Conservation (phyloP, 1,140 invertebrate genomes). For the Matsumurasca onukii region DNA sequence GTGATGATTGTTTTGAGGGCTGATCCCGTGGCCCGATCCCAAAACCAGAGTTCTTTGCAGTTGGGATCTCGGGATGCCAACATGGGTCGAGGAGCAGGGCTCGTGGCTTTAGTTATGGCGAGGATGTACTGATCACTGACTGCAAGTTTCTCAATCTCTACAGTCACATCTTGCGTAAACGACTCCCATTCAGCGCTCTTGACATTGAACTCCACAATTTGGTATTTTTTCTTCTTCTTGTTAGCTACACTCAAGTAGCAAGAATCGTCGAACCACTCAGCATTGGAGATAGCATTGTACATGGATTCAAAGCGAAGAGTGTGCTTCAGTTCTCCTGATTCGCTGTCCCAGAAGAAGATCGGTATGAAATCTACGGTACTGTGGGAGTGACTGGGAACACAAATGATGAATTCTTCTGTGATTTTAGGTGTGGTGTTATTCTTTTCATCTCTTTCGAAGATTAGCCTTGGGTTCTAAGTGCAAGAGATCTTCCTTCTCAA, state of each 20-base stretch:
- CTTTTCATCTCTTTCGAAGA: not conserved
- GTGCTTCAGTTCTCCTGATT: constrained; percentile 6
- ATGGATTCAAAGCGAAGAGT: constrained; percentile 5
- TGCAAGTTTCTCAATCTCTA: not conserved
- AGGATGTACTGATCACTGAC: constrained; percentile 4
- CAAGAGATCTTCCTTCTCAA: not conserved
- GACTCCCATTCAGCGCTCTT: not conserved
- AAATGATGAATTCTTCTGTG: constrained; percentile 4
- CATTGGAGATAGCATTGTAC: not conserved
- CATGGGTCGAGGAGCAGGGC: not conserved
- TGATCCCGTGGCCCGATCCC: constrained; percentile 1
- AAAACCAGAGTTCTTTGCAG: not conserved
- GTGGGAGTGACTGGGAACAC: constrained; percentile 4
- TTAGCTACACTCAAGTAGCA: constrained; percentile 7
- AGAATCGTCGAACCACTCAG: constrained; percentile 1
- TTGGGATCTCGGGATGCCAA: not conserved
- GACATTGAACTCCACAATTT: constrained; percentile 11
- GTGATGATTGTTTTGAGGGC: not conserved
- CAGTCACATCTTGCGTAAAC: not conserved
- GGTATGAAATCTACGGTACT: constrained; percentile 9
- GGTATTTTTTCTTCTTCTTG: not conserved
- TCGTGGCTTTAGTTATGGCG: not conserved
- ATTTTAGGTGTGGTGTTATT: constrained; percentile 3
- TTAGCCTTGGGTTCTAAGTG: not conserved
- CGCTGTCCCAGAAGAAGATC: constrained; percentile 25